A percentile compares a stretch with the other conserved stretches of the same genome.
Conservation (phyloP, 2,113 vertebrate species). For the Fregata magnificens region DNA sequence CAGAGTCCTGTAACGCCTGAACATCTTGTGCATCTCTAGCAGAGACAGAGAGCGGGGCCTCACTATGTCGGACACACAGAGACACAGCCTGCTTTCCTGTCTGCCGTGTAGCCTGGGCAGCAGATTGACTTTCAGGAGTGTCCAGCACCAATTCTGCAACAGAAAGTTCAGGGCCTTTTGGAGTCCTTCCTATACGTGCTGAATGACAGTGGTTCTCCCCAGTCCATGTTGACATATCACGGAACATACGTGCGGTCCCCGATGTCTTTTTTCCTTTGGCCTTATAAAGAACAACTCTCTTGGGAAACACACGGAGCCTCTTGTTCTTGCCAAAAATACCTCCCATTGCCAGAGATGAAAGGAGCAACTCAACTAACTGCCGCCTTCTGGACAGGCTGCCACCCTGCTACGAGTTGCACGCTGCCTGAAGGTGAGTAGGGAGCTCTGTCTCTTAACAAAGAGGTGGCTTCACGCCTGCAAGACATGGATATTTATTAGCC, state of each 20-base stretch:
- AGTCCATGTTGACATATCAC: not conserved
- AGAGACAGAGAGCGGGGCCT: fast-evolving
- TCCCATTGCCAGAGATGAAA: not conserved
- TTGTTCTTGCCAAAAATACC: slow-evolving; percentile 23
- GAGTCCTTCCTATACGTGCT: not conserved
- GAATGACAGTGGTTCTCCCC: not conserved
- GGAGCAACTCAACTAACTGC: too few species aligned
- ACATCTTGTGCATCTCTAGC: fast-evolving
- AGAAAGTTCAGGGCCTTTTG: not conserved
- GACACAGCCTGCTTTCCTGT: too few species aligned
- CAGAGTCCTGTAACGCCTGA: not conserved
- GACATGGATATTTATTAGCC: not conserved
- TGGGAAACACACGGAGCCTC: not conserved
- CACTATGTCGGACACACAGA: fast-evolving
- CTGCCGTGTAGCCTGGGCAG: not conserved
- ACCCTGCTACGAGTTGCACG: fast-evolving
- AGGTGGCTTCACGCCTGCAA: not conserved
- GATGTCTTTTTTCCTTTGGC: not conserved
- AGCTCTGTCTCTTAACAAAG: not conserved
- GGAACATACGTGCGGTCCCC: fast-evolving
- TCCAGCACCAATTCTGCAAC: fast-evolving
- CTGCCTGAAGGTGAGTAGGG: not conserved
- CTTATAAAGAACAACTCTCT: not conserved
- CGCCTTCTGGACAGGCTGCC: not conserved
- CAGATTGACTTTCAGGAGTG: fast-evolving